Percentiles rank a stretch among this genome's conserved stretches.
These are phyloP conservation scores for Listronotus oregonensis DNA, from an alignment of 1,140 invertebrate genomes.

Conservation along the genomic window DNA sequence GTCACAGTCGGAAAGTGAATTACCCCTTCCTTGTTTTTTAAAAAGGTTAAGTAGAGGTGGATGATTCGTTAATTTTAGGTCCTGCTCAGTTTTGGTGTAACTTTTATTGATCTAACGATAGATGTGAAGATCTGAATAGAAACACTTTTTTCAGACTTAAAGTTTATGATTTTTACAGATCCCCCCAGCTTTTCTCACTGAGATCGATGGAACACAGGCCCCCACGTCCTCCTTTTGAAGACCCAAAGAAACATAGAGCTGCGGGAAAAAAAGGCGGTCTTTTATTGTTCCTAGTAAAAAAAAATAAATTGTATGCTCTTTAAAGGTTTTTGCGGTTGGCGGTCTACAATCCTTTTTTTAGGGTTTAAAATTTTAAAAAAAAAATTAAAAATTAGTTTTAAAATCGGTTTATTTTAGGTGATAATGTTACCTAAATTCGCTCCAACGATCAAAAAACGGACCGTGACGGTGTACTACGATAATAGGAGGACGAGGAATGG, in stretches of 20 bases:
- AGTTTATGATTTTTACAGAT: conserved; percentile 26
- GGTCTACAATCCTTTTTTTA: neutral
- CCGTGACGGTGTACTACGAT: conserved; percentile 68
- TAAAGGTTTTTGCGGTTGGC: neutral
- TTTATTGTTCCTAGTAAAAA: too few species aligned
- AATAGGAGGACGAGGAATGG: conserved; percentile 72
- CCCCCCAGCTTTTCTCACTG: conserved; percentile 46
- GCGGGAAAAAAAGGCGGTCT: conserved; percentile 7
- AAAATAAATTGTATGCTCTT: too few species aligned
- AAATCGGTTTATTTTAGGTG: conserved; percentile 7
- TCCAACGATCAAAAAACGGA: conserved; percentile 51
- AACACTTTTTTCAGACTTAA: too few species aligned
- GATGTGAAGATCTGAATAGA: too few species aligned
- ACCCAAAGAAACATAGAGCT: conserved; percentile 24
- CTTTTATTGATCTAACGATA: too few species aligned
- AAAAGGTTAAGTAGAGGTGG: too few species aligned
- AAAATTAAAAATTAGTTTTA: neutral
- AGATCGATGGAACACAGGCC: conserved; percentile 44
- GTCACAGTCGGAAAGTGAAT: conserved; percentile 60
- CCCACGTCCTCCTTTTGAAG: conserved; percentile 43
- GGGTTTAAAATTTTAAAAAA: neutral
- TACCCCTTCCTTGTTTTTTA: too few species aligned
- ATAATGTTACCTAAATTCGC: conserved; percentile 18
- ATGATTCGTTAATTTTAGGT: too few species aligned
- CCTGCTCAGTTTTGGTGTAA: too few species aligned